Percentiles rank a stretch among this genome's conserved stretches.
Evolutionary conservation across 2,888 invertebrate species (phyloP).

Genomic region (Romanomermis culicivorax): DNA sequence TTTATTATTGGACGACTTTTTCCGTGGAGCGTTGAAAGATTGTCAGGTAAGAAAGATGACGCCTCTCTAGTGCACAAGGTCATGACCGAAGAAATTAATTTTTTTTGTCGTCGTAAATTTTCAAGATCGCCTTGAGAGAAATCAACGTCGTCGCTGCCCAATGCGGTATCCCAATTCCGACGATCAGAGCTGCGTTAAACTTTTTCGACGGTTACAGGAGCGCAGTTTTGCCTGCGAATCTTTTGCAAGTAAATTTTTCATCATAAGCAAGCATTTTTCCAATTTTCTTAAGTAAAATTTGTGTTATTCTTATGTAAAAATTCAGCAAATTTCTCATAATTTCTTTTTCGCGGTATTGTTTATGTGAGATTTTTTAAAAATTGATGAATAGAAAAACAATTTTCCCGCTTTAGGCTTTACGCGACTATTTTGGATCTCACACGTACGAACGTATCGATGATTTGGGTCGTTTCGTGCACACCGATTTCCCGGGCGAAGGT

Average conservation of each 20-base stretch:
- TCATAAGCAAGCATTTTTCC: too few species aligned
- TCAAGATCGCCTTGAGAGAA: conserved; percentile 52
- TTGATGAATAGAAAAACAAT: too few species aligned
- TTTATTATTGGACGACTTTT: conserved; percentile 75
- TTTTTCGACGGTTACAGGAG: conserved; percentile 92
- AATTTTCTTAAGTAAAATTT: too few species aligned
- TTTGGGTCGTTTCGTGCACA: conserved; percentile 76
- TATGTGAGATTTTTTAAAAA: too few species aligned
- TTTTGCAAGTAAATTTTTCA: conserved; percentile 82
- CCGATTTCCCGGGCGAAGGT: conserved; percentile 97
- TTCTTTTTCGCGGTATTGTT: too few species aligned
- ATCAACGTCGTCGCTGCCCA: conserved; percentile 45
- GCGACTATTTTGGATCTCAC: conserved; percentile 97
- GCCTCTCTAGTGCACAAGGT: too few species aligned
- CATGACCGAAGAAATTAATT: too few species aligned
- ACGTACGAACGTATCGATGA: conserved; percentile 70
- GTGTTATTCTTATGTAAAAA: too few species aligned
- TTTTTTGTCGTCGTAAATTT: too few species aligned
- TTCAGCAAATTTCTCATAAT: too few species aligned
- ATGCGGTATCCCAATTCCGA: conserved; percentile 77
- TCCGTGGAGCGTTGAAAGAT: conserved; percentile 53
- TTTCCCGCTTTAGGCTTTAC: conserved; percentile 50
- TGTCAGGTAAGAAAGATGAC: conserved; percentile 40
- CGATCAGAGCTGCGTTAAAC: conserved; percentile 71
- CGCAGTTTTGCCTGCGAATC: conserved; percentile 67